phyloP scores from a whole-genome alignment of 2,888 invertebrate genomes.

The Dexiosoma caninum region DNA sequence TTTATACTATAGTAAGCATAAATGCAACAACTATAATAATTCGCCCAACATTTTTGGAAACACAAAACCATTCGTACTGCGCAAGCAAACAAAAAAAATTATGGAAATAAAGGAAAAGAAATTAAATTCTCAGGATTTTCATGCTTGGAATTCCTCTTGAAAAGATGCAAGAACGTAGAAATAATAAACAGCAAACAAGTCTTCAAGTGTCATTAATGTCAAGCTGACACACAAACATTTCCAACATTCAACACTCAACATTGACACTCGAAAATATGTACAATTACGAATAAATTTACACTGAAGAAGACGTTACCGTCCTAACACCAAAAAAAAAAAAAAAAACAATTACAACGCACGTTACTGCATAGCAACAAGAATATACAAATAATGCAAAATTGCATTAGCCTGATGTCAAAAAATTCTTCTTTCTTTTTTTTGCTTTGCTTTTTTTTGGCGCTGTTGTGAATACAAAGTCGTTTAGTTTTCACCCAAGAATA shows the following conservation, averaged over 20 bases:
- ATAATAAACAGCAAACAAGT: slow-evolving; percentile 37
- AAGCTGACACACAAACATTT: slow-evolving; percentile 56
- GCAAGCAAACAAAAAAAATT: background rate
- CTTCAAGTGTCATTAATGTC: slow-evolving; percentile 62
- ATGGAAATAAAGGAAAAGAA: background rate
- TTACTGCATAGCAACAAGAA: background rate
- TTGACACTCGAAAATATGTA: slow-evolving; percentile 57
- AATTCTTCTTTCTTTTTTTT: slow-evolving; percentile 16
- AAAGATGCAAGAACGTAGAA: background rate
- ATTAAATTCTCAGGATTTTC: slow-evolving; percentile 39
- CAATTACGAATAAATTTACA: slow-evolving; percentile 29
- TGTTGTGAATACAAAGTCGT: background rate
- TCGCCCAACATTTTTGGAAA: background rate
- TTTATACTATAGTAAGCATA: background rate
- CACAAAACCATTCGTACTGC: background rate
- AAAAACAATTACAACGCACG: slow-evolving; percentile 20
- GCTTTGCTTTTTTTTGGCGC: background rate
- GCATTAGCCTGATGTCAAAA: slow-evolving; percentile 52
- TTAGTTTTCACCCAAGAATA: slow-evolving; percentile 12
- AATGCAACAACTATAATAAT: slow-evolving; percentile 17
- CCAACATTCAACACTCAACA: slow-evolving; percentile 56
- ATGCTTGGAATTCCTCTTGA: slow-evolving; percentile 3
- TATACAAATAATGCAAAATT: slow-evolving; percentile 1
- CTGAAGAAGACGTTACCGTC: background rate
- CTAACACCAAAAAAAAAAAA: background rate